Percentiles rank a stretch among this genome's conserved stretches.
Conservation (phyloP, 2,888 invertebrate species). For the Heliconius erato region DNA sequence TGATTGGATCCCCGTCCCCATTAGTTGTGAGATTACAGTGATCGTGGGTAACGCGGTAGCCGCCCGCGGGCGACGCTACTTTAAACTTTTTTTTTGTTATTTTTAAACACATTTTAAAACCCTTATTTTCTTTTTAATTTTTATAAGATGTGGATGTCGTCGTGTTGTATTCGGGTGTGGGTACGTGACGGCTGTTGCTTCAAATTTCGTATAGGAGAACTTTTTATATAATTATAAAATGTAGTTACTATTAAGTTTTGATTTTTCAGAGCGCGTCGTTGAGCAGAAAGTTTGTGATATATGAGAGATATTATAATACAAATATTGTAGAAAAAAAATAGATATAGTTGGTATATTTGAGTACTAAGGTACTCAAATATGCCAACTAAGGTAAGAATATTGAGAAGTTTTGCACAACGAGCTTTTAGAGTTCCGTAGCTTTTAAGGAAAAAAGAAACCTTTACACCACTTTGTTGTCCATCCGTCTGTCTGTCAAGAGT, state of each 20-base stretch:
- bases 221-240: not conserved
- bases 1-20: conserved; percentile 35
- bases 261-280: not conserved
- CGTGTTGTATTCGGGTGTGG: not conserved
- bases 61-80: conserved; percentile 63
- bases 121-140: conserved; percentile 7
- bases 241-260: not conserved
- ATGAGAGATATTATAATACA: too few relatives aligned
- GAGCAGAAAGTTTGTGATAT: too few relatives aligned
- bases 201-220: not conserved
- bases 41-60: conserved; percentile 75
- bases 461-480: too few relatives aligned
- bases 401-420: too few relatives aligned
- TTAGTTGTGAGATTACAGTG: conserved; percentile 64
- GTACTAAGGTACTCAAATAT: too few relatives aligned
- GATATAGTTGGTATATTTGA: too few relatives aligned
- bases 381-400: too few relatives aligned
- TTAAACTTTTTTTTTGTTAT: conserved; percentile 34
- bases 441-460: too few relatives aligned
- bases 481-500: too few relatives aligned
- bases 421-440: too few relatives aligned
- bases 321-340: too few relatives aligned
- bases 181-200: not conserved
- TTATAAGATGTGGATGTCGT: not conserved
- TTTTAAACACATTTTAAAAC: conserved; percentile 21